A percentile compares a stretch with the other conserved stretches of the same genome.
Conservation (phyloP, 2,888 invertebrate species). For the Parnassius mnemosyne region DNA sequence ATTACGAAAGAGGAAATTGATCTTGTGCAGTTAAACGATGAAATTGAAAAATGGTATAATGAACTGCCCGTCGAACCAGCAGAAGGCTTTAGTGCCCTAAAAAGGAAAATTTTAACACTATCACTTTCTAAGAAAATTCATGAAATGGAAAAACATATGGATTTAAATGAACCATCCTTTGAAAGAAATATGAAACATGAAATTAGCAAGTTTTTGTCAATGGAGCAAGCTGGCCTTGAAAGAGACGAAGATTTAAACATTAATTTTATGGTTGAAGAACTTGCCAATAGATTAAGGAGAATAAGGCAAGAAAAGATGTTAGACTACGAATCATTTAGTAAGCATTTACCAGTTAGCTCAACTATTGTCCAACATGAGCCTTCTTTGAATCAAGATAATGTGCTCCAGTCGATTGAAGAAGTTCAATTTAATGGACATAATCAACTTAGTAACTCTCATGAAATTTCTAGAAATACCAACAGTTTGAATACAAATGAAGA, state of each 20-base stretch:
- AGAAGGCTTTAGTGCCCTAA: slow-evolving; percentile 20
- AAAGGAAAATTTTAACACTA: slow-evolving; percentile 45
- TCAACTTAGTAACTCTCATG: not conserved
- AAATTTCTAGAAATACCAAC: not conserved
- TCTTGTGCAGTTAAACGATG: slow-evolving; percentile 40
- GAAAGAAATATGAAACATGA: slow-evolving; percentile 21
- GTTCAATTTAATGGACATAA: slow-evolving; percentile 2
- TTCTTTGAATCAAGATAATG: not conserved
- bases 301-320: slow-evolving; percentile 26
- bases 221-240: slow-evolving; percentile 33
- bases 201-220: slow-evolving; percentile 37
- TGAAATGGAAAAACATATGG: slow-evolving; percentile 47
- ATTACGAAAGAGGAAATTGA: slow-evolving; percentile 20
- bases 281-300: slow-evolving; percentile 37
- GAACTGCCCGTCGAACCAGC: slow-evolving; percentile 43
- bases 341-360: slow-evolving; percentile 33
- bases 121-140: slow-evolving; percentile 51
- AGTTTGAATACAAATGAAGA: not conserved
- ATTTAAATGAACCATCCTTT: slow-evolving; percentile 9
- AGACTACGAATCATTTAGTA: slow-evolving; percentile 34
- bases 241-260: slow-evolving; percentile 39
- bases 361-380: slow-evolving; percentile 7
- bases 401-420: slow-evolving; percentile 2
- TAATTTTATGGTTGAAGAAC: slow-evolving; percentile 42
- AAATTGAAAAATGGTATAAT: slow-evolving; percentile 55